Conservation (phyloP, 2,797 vertebrate genomes). For the Falco concolor region DNA sequence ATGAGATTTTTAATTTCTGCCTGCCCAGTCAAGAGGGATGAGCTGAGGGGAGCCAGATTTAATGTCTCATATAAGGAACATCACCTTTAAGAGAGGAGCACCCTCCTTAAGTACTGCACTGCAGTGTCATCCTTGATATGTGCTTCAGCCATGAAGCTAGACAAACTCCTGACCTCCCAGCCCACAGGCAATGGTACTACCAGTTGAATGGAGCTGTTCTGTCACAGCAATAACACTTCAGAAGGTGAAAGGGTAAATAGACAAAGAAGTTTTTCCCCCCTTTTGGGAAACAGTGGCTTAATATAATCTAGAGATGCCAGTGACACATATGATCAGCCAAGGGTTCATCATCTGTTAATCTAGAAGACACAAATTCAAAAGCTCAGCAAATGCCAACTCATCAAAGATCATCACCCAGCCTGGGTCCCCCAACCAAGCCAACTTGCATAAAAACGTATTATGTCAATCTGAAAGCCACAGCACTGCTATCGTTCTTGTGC, state of each 20-base stretch:
- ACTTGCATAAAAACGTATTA: background rate
- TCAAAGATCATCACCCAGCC: background rate
- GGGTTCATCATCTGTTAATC: too few species aligned
- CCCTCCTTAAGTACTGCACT: background rate
- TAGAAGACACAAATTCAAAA: background rate
- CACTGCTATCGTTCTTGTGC: background rate
- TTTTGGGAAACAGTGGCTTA: background rate
- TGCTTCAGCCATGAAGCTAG: background rate
- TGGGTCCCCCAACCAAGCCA: background rate
- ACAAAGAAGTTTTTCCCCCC: accelerated
- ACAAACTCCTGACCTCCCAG: background rate
- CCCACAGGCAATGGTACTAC: background rate
- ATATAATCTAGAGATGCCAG: background rate
- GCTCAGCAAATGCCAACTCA: background rate
- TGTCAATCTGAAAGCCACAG: background rate
- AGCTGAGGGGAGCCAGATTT: background rate
- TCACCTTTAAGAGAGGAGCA: background rate
- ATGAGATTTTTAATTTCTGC: background rate
- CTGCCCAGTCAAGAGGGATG: background rate
- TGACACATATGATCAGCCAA: too few species aligned
- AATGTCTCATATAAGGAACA: background rate
- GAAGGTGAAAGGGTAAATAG: background rate
- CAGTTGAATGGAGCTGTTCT: background rate
- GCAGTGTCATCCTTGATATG: background rate
- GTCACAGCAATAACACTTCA: background rate